phyloP scores from a whole-genome alignment of 2,888 invertebrate genomes.

The Homarus gammarus region DNA sequence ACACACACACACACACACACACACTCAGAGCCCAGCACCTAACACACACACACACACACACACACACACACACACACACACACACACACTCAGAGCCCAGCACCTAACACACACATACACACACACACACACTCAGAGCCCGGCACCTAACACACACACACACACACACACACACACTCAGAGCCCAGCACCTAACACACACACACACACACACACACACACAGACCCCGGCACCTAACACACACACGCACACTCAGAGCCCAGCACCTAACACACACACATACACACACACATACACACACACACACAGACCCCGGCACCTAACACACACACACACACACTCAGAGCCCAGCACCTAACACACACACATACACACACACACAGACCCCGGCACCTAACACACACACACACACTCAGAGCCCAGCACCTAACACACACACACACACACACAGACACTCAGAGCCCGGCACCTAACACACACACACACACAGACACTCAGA shows the following conservation, averaged over 20 bases:
- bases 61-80: neutral
- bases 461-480: too few relatives aligned
- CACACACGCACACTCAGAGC: neutral
- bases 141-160: too few relatives aligned
- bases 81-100: neutral
- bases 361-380: conserved; percentile 8
- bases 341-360: too few relatives aligned
- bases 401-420: neutral
- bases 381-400: neutral
- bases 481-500: neutral
- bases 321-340: neutral
- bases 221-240: too few relatives aligned
- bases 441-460: too few relatives aligned
- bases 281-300: too few relatives aligned
- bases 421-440: neutral
- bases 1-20: too few relatives aligned
- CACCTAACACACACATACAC: too few relatives aligned
- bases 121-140: too few relatives aligned
- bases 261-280: neutral
- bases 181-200: neutral
- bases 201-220: conserved; percentile 29
- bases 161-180: too few relatives aligned
- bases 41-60: too few relatives aligned
- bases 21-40: too few relatives aligned
- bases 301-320: neutral